Conservation (phyloP, 2,888 invertebrate species). For the Chloromyia formosa region DNA sequence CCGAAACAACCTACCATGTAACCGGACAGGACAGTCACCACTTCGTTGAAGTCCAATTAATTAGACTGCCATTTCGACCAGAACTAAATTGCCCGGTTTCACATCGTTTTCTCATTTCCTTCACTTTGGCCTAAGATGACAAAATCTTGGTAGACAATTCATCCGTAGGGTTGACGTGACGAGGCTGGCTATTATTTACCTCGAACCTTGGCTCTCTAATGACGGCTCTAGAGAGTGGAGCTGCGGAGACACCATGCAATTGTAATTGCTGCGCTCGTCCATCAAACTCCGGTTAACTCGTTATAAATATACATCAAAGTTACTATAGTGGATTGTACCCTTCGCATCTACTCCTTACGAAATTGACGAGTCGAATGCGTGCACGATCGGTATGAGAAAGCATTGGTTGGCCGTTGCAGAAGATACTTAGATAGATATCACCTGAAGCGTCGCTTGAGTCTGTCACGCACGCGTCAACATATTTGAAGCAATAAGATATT, state of each 20-base stretch:
- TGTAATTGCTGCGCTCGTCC: constrained; percentile 42
- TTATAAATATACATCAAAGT: neutral
- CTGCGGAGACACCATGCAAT: constrained; percentile 30
- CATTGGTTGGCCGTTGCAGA: neutral
- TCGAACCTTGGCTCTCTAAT: neutral
- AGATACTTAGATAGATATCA: constrained; percentile 37
- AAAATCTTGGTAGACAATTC: constrained; percentile 37
- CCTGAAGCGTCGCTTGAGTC: constrained; percentile 47
- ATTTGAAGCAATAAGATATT: constrained; percentile 25
- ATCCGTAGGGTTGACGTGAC: constrained; percentile 4
- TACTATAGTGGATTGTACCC: neutral
- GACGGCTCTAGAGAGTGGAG: neutral
- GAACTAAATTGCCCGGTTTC: constrained; percentile 38
- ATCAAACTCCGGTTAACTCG: constrained; percentile 31
- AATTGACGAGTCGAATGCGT: constrained; percentile 37
- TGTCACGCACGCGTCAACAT: constrained; percentile 50
- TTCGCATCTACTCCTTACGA: neutral
- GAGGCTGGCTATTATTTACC: neutral
- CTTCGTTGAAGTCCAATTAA: constrained; percentile 29
- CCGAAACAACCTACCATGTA: neutral
- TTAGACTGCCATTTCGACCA: constrained; percentile 40
- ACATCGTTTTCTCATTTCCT: constrained; percentile 27
- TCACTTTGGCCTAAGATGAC: constrained; percentile 12
- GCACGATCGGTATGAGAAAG: constrained; percentile 21
- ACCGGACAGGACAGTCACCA: constrained; percentile 18